phyloP scores from a whole-genome alignment of 1,140 invertebrate genomes.

The Drosophila prosaltans region DNA sequence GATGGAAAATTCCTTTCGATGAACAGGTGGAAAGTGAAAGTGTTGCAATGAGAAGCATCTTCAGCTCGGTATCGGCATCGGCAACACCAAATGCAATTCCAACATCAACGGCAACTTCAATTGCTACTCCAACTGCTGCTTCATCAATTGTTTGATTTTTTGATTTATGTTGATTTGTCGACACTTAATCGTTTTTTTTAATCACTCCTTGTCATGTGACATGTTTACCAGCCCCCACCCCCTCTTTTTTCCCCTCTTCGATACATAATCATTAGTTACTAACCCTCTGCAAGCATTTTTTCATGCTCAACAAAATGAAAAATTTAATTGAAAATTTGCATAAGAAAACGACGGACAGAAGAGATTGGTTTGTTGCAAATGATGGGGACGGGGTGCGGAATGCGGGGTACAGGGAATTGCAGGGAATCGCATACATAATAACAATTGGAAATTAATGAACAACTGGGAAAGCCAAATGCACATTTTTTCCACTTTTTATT shows the following conservation, averaged over 20 bases:
- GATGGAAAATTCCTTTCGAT: too few species aligned
- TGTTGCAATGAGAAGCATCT: background rate
- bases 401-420: background rate
- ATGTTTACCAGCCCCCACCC: background rate
- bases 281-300: slow-evolving; percentile 1
- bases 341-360: background rate
- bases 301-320: background rate
- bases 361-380: background rate
- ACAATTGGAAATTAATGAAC: slow-evolving; percentile 47
- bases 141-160: background rate
- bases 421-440: slow-evolving; percentile 28
- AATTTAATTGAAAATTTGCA: slow-evolving; percentile 1
- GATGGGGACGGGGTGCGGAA: background rate
- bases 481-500: slow-evolving; percentile 26
- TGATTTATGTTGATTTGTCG: slow-evolving; percentile 10
- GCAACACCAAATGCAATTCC: background rate
- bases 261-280: background rate
- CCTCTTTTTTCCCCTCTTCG: background rate
- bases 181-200: slow-evolving; percentile 6
- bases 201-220: slow-evolving; percentile 4
- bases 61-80: background rate
- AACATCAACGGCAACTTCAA: background rate
- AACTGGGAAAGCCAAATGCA: slow-evolving; percentile 24
- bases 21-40: slow-evolving; percentile 5
- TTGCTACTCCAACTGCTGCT: background rate